These are phyloP conservation scores for Watsonalla cultraria DNA, from an alignment of 2,888 invertebrate genomes.

Conservation along the genomic window DNA sequence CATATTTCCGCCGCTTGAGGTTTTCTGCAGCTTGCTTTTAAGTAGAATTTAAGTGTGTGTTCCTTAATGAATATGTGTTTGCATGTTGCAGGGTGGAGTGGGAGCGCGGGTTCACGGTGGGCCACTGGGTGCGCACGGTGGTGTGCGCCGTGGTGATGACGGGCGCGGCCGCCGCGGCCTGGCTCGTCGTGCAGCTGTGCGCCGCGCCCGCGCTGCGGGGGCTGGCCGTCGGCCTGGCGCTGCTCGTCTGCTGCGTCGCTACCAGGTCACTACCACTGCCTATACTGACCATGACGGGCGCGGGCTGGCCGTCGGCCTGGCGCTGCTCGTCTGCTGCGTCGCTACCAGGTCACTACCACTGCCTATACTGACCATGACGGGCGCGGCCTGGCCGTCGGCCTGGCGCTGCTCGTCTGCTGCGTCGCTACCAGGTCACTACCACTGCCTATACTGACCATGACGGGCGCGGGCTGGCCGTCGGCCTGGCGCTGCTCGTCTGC, in stretches of 20 bases:
- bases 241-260: conserved; percentile 90
- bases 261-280: conserved; percentile 79
- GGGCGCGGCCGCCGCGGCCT: conserved; percentile 86
- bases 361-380: no score
- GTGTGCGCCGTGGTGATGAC: conserved; percentile 88
- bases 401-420: conserved; percentile 89
- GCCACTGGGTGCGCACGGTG: conserved; percentile 91
- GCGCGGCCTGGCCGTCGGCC: conserved; percentile 90
- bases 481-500: conserved; percentile 88
- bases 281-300: conserved; percentile 82
- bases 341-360: no score
- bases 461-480: conserved; percentile 89
- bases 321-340: no score
- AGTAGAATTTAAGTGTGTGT: no score
- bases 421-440: conserved; percentile 84
- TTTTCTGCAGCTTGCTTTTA: no score
- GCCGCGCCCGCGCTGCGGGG: conserved; percentile 87
- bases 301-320: conserved; percentile 86
- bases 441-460: conserved; percentile 79
- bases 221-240: conserved; percentile 88
- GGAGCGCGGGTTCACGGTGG: conserved; percentile 89
- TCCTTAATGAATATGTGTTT: no score
- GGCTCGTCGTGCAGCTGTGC: conserved; percentile 88
- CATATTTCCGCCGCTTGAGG: no score
- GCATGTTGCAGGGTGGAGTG: conserved; percentile 82